phyloP scores from a whole-genome alignment of 2,113 vertebrate species.

The Miniopterus natalensis region DNA sequence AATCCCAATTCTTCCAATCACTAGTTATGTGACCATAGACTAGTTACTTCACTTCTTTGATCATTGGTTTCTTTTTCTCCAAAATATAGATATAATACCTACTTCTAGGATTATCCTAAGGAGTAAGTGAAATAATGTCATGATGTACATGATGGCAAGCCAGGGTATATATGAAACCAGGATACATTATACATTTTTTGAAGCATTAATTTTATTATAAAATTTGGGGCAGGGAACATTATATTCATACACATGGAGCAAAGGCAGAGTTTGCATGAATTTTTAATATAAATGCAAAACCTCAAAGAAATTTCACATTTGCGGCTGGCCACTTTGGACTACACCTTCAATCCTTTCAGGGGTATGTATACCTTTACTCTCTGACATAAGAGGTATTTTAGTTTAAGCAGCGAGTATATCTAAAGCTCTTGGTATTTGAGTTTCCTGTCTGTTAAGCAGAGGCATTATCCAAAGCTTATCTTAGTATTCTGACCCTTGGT shows the following conservation, averaged over 20 bases:
- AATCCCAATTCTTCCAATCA: not conserved
- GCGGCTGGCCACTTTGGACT: not conserved
- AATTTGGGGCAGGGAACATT: not conserved
- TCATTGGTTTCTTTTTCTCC: constrained; percentile 2
- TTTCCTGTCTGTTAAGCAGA: constrained; percentile 23
- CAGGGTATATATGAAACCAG: not conserved
- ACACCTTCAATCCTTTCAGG: not conserved
- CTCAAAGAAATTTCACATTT: constrained; percentile 50
- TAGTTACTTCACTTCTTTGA: constrained; percentile 30
- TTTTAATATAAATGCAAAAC: constrained; percentile 51
- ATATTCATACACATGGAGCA: constrained; percentile 34
- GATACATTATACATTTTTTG: constrained; percentile 20
- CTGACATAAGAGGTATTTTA: constrained; percentile 19
- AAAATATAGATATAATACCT: not conserved
- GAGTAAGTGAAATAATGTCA: not conserved
- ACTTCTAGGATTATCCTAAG: constrained; percentile 31
- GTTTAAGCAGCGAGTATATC: not conserved
- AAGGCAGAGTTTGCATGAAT: constrained; percentile 29
- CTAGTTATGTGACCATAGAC: not conserved
- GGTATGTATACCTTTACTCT: constrained; percentile 24
- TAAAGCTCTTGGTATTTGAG: constrained; percentile 24
- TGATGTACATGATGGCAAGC: not conserved
- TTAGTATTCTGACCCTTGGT: not conserved
- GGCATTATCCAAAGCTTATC: constrained; percentile 31
- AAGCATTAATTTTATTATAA: constrained; percentile 44